Evolutionary conservation across 23 tunicate species (phyloP).

Genomic region (Halocynthia roretzi): DNA sequence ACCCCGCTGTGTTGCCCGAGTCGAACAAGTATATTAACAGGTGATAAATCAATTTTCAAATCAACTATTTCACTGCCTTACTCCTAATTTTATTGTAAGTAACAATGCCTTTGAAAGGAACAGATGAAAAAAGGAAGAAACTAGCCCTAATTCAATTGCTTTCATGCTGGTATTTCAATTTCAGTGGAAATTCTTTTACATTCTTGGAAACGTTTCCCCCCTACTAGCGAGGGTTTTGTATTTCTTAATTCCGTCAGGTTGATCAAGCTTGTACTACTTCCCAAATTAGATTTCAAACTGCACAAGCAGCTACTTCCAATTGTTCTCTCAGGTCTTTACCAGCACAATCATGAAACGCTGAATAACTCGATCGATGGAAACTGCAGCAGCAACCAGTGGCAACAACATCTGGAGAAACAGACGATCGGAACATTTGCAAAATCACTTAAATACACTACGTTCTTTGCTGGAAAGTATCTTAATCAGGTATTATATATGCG

Average conservation of each 20-base stretch:
- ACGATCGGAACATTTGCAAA: conserved; percentile 54
- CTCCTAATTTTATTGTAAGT: too few species aligned
- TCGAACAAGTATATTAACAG: conserved; percentile 84
- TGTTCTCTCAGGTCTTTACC: conserved; percentile 56
- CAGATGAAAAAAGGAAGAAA: too few species aligned
- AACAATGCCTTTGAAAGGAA: too few species aligned
- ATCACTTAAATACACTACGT: conserved; percentile 59
- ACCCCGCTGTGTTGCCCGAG: conserved; percentile 98
- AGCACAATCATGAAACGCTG: conserved; percentile 80
- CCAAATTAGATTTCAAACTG: too few species aligned
- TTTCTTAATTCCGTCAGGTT: too few species aligned
- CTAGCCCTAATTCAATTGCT: too few species aligned
- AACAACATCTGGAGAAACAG: conserved; percentile 44
- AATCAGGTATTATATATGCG: conserved; percentile 38
- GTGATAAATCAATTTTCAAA: not conserved
- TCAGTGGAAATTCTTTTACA: not conserved
- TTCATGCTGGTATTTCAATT: not conserved
- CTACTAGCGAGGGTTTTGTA: too few species aligned
- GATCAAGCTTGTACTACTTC: too few species aligned
- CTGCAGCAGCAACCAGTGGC: conserved; percentile 80
- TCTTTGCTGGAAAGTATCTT: conserved; percentile 94
- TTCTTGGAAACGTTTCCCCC: too few species aligned
- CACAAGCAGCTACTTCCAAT: not conserved
- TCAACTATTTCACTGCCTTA: too few species aligned
- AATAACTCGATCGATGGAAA: conserved; percentile 87